Base-by-base conservation (phyloP, 30 jellyfish, hydroid and myxozoan genomes). In the Haliclystus octoradiatus region DNA sequence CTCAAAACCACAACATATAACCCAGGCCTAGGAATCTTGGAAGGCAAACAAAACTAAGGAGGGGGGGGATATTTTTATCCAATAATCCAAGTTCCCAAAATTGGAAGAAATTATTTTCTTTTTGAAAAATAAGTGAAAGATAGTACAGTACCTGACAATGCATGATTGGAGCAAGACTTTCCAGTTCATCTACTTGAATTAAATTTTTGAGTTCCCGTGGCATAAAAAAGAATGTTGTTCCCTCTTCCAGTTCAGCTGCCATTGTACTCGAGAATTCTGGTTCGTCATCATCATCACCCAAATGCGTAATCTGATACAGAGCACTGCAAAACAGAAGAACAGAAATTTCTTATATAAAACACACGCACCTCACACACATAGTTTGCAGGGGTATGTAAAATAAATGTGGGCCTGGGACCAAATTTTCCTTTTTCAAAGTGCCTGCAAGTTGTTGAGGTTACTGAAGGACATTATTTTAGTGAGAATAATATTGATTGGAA, bases 121-220 rank as follows among this genome's bases (percentile, higher is more conserved):
- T n/a, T n/a, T n/a, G n/a, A n/a, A n/a, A n/a, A n/a, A n/a, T n/a
- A n/a, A n/a, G n/a, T n/a, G n/a, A n/a, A n/a, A n/a, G n/a, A n/a
- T n/a, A n/a, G n/a, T n/a, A n/a, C n/a, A n/a, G n/a, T 68, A 91
- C 99, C 82, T 91, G 94, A 53, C 99, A 91, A 79, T 91, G 95
- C 95, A 91, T 91, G 53, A 91, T 78, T 12, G 99, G 99, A 2
- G 99, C 81, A 34, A 82, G 79, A 57, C 95, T 91, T 62, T 91
- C 95, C 94, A 91, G 88, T 71, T 78, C 95, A 73, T 82, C 95
- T 34, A 91, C 96, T 33, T 69, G 76, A 30, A 83, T 93, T 4
- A 91, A 63, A 69, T 91, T 91, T 49, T 70, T 83, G 23, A 91
- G 57, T n/a, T 82, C 99, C 47, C 95, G 79, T 33, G 95, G 95